phyloP scores from a whole-genome alignment of 1,140 invertebrate species.

The Macrotrachela quadricornifera region DNA sequence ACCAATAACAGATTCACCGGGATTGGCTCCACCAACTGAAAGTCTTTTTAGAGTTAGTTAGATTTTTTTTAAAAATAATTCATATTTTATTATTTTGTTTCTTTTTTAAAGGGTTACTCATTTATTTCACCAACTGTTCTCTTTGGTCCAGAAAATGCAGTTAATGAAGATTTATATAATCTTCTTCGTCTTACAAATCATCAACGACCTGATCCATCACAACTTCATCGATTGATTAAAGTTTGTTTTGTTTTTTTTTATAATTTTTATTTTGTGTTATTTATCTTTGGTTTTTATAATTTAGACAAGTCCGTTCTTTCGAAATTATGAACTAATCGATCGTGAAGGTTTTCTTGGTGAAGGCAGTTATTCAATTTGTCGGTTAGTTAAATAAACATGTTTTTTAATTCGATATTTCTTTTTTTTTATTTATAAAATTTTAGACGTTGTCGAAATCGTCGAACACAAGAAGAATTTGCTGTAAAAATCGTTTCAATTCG shows the following conservation, averaged over 20 bases:
- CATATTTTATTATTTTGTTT: constrained; percentile 15
- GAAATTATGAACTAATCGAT: constrained; percentile 52
- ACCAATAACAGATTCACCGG: constrained; percentile 66
- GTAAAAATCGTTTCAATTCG: constrained; percentile 63
- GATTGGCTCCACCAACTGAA: constrained; percentile 54
- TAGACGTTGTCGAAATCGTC: constrained; percentile 50
- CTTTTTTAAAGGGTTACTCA: constrained; percentile 51
- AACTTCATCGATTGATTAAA: constrained; percentile 34
- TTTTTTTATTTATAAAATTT: neutral
- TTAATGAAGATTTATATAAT: constrained; percentile 32
- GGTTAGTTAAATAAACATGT: constrained; percentile 14
- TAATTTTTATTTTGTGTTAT: constrained; percentile 36
- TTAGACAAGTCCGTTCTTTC: constrained; percentile 41
- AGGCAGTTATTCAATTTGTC: constrained; percentile 66
- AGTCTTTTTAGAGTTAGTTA: constrained; percentile 40
- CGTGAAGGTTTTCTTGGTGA: constrained; percentile 49
- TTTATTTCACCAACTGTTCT: constrained; percentile 77
- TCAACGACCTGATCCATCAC: constrained; percentile 8
- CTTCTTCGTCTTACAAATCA: constrained; percentile 11
- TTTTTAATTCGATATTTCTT: neutral
- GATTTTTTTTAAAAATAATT: neutral
- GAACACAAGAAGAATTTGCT: constrained; percentile 50
- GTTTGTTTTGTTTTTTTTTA: constrained; percentile 4
- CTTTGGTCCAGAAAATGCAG: constrained; percentile 41
- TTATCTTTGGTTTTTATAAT: constrained; percentile 32